Base-by-base conservation (phyloP, 2,888 invertebrate species). In the Carcina quercana region DNA sequence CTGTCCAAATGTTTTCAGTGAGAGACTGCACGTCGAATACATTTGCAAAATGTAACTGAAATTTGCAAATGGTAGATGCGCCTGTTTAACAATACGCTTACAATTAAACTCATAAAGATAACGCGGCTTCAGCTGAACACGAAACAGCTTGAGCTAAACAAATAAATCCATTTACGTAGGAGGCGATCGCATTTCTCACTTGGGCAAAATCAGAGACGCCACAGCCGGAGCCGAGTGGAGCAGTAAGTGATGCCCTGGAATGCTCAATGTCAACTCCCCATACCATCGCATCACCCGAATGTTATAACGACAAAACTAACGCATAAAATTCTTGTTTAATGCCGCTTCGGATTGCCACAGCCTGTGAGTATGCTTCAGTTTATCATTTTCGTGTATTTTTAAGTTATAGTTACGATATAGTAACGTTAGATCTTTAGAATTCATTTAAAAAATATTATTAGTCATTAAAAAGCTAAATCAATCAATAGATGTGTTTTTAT, bases 261-360 rank as follows among this genome's bases (percentile, higher is more conserved):
- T 40, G 45, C 58, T 50, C 48, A 45, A 50, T 55, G 55, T 67
- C 61, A 67, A 61, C 54, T 65, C 66, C 64, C 66, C 37, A 50
- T 47, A 53, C 53, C 50, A 47, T 52, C 59, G 59, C 50, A 43
- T 47, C n/a, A 55, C 49, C 56, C 66, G 70, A 65, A 68, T 68
- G 70, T 64, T 70, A 69, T 75, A 74, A 75, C 65, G 70, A 75
- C n/a, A 20, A 60, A 72, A 78, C 72, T 80, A 82, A 80, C 73
- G 71, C 78, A 76, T 80, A 59, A n/a, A n/a, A 45, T 67, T 59
- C 73, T 67, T 58, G n/a, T 73, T 79, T 76, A 72, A 80, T 70
- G 84, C 84, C 71, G 78, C 83, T 63, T 76, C 60, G 83, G 79
- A 79, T 67, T 54, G 51, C 55, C 58, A 60, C 73, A 85, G 84